Base-by-base conservation (phyloP, 2,113 vertebrate species). In the Mesoclemmys tuberculata region DNA sequence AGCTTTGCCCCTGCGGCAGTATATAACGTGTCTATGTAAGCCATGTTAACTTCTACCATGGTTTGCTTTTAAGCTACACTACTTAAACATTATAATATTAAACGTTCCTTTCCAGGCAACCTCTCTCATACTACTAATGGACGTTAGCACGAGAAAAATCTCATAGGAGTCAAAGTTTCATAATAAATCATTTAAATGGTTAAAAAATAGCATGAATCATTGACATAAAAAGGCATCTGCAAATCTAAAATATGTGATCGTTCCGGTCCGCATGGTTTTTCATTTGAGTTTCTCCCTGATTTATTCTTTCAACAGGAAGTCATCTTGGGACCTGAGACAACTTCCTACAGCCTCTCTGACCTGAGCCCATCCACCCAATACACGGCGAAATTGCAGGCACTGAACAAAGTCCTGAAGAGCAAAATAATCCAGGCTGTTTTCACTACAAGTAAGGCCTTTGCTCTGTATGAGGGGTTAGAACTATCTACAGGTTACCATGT, bases 301-400 rank as follows among this genome's bases (percentile, higher is more conserved):
- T 93, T 54, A 52, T 96, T 89, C 54, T 96, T 44, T 29, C 64
- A 35, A 35, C 51, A 99, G 99, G 99, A 99, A 96, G 98, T 99
- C 48, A 96, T 99, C 79, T 94, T 99, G 89, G 98, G 98, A 61
- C 99, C 99, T 0, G 99, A 98, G 3, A 98, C 98, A 3, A 99
- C 98, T 44, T 99, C 99, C 22, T 99, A 99, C 97, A 99, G 97
- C 97, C 98, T 99, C 98, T 74, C 97, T 14, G 99, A 98, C 54
- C 98, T 99, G 84, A 99, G 96, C 26, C 98, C 99, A 35, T 99
- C 99, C 90, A 99, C 99, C 0, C 98, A 98, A 82, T 99, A 99
- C 93, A 98, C 97, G 0, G 99, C 98, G 85, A 98, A 95, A 92
- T 98, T 99, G 82, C 99, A 99, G 97, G 99, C 99, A 1, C 92